These are phyloP conservation scores for Uria lomvia DNA, from an alignment of 2,113 vertebrate species.

Conservation along the genomic window DNA sequence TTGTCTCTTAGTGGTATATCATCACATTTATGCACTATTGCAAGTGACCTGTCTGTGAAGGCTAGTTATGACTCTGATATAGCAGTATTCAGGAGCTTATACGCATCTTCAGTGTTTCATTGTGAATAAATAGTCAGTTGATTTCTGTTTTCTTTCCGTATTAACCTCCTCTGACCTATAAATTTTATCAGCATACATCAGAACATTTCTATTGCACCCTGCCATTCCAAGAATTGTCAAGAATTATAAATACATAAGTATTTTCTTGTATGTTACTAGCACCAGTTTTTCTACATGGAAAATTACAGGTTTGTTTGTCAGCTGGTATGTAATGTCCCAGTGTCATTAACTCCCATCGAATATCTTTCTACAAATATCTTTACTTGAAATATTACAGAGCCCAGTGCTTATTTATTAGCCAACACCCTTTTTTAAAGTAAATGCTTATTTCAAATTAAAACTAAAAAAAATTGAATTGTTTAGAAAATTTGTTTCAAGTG, in stretches of 20 bases:
- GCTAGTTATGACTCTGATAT: neutral
- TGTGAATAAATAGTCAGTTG: neutral
- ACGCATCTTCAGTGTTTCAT: neutral
- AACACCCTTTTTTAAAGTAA: fast-evolving
- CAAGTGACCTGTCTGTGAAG: neutral
- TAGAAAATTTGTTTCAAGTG: neutral
- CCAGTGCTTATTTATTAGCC: neutral
- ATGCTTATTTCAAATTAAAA: neutral
- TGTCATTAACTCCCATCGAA: neutral
- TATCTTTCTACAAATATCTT: neutral
- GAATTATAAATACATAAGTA: neutral
- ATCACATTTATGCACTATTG: neutral
- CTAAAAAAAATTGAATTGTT: neutral
- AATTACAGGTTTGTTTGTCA: neutral
- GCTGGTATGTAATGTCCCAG: neutral
- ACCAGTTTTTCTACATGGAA: neutral
- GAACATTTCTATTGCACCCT: neutral
- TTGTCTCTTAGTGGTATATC: neutral
- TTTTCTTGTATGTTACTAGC: neutral
- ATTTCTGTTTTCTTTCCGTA: neutral
- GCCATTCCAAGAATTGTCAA: neutral
- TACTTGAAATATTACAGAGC: neutral
- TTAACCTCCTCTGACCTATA: neutral
- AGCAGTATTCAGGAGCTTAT: neutral
- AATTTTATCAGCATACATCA: neutral